phyloP scores from a whole-genome alignment of 2,888 invertebrate genomes.

The Beris chalybata region DNA sequence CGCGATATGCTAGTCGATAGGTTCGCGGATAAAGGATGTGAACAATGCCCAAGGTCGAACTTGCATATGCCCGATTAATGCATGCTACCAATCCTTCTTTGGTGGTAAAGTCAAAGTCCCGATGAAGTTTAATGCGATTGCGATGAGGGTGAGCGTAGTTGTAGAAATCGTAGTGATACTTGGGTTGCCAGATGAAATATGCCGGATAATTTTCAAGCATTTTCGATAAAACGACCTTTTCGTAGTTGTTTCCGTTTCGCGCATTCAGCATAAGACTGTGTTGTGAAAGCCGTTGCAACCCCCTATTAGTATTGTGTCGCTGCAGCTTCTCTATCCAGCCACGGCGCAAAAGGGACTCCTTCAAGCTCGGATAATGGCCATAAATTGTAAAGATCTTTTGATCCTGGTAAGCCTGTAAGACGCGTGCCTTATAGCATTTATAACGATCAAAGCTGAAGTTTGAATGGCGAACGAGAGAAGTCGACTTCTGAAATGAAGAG shows the following conservation, averaged over 20 bases:
- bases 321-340: constrained; percentile 77
- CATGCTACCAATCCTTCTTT: constrained; percentile 58
- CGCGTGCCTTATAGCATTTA: constrained; percentile 31
- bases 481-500: not conserved
- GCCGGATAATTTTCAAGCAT: constrained; percentile 65
- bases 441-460: constrained; percentile 31
- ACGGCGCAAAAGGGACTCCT: constrained; percentile 61
- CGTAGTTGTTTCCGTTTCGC: constrained; percentile 50
- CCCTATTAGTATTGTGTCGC: constrained; percentile 40
- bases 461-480: constrained; percentile 38
- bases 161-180: constrained; percentile 42
- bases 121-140: constrained; percentile 49
- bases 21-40: constrained; percentile 71
- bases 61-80: constrained; percentile 51
- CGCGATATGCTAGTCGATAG: constrained; percentile 46
- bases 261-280: constrained; percentile 48
- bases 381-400: constrained; percentile 52
- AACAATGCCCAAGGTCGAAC: constrained; percentile 47
- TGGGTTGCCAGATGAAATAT: constrained; percentile 71
- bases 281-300: constrained; percentile 49
- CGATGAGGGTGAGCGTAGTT: constrained; percentile 46
- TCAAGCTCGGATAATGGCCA: constrained; percentile 48
- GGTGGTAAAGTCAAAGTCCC: constrained; percentile 56
- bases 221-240: constrained; percentile 60
- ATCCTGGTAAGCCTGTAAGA: constrained; percentile 46